Conservation (phyloP, 1,140 invertebrate genomes). For the Brevipalpus yothersi region DNA sequence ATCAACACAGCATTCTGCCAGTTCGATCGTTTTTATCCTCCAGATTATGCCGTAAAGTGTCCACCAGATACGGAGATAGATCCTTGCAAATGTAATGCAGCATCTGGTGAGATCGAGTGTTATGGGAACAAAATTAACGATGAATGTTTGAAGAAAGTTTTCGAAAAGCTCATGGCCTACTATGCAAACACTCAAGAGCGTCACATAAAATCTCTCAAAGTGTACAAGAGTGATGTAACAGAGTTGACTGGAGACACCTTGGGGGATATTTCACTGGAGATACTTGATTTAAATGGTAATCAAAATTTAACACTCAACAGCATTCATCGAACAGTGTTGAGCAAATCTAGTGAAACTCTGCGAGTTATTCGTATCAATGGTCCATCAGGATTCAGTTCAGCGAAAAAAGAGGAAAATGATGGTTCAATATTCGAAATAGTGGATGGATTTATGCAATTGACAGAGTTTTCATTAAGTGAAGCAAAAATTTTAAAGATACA, state of each 20-base stretch:
- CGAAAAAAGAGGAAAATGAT: conserved; percentile 1
- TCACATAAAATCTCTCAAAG: neutral
- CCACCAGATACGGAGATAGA: neutral
- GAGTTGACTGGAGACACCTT: neutral
- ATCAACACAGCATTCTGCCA: neutral
- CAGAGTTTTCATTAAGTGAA: neutral
- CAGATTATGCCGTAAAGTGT: neutral
- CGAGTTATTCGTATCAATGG: neutral
- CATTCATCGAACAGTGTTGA: neutral
- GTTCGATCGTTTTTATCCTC: neutral
- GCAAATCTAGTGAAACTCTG: neutral
- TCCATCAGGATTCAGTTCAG: neutral
- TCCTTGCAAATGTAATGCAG: neutral
- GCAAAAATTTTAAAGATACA: neutral
- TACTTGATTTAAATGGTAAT: conserved; percentile 1
- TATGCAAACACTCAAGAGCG: neutral
- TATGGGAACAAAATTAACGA: conserved; percentile 1
- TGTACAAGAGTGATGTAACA: conserved; percentile 2
- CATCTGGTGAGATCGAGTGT: neutral
- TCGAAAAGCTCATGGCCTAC: neutral
- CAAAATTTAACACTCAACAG: conserved; percentile 1
- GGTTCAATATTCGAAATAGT: conserved; percentile 2
- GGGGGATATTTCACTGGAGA: neutral
- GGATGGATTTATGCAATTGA: neutral
- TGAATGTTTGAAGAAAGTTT: neutral